Percentiles rank a stretch among this genome's conserved stretches.
Conservation (phyloP, 2,888 invertebrate genomes). For the Parelbella ahira region DNA sequence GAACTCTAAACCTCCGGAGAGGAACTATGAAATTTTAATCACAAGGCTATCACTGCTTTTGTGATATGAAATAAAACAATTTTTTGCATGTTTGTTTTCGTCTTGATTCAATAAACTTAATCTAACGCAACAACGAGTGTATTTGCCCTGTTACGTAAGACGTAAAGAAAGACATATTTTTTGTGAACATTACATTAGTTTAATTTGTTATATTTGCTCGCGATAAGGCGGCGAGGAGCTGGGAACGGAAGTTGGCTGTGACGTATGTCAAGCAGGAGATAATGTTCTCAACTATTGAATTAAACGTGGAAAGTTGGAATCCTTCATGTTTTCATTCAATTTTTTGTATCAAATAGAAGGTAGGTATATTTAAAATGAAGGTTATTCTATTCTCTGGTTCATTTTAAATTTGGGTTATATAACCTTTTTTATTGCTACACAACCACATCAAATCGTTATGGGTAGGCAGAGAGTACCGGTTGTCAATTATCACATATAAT, state of each 20-base stretch:
- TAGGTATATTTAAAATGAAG: too few relatives aligned
- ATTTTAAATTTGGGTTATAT: too few relatives aligned
- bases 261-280: slow-evolving; percentile 57
- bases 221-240: slow-evolving; percentile 57
- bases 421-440: too few relatives aligned
- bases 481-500: too few relatives aligned
- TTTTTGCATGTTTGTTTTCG: slow-evolving; percentile 5
- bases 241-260: slow-evolving; percentile 69
- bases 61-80: too few relatives aligned
- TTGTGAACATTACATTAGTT: slow-evolving; percentile 45
- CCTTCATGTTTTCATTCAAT: slow-evolving; percentile 12
- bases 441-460: too few relatives aligned
- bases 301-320: slow-evolving; percentile 11
- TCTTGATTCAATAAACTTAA: slow-evolving; percentile 5
- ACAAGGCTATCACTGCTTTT: too few relatives aligned
- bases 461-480: too few relatives aligned
- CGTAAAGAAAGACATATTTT: slow-evolving; percentile 41
- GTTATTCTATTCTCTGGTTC: too few relatives aligned
- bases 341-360: too few relatives aligned
- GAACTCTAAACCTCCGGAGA: too few relatives aligned
- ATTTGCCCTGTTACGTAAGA: slow-evolving; percentile 17
- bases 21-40: too few relatives aligned
- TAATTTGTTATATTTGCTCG: slow-evolving; percentile 68
- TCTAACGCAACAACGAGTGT: slow-evolving; percentile 16
- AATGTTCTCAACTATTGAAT: slow-evolving; percentile 33